These are phyloP conservation scores for Apamea crenata DNA, from an alignment of 2,888 invertebrate genomes.

Conservation along the genomic window DNA sequence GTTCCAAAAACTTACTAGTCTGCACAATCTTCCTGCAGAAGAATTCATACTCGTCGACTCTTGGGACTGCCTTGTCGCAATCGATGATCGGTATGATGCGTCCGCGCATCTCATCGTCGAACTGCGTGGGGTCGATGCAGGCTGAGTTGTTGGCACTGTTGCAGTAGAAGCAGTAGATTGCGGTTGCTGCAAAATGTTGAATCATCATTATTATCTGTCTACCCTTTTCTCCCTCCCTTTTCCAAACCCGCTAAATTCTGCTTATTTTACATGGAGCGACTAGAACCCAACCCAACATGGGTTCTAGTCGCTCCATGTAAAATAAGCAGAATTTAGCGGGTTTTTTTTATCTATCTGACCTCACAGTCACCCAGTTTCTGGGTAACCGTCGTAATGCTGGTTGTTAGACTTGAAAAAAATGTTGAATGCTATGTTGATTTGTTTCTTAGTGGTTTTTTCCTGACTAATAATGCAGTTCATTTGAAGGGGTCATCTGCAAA, in stretches of 20 bases:
- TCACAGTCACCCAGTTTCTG: background rate
- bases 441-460: background rate
- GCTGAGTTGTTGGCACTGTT: constrained; percentile 93
- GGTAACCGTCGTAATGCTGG: background rate
- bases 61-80: constrained; percentile 80
- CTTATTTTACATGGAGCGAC: background rate
- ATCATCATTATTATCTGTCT: background rate
- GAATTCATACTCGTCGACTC: constrained; percentile 79
- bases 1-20: constrained; percentile 87
- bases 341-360: background rate
- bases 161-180: constrained; percentile 93
- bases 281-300: no score
- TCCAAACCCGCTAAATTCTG: no score
- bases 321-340: no score
- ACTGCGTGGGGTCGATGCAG: constrained; percentile 90
- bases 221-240: no score
- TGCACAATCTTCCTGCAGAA: constrained; percentile 94
- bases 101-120: constrained; percentile 82
- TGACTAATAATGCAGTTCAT: background rate
- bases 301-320: background rate
- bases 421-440: background rate
- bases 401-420: background rate
- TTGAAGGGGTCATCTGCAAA: background rate
- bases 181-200: constrained; percentile 81
- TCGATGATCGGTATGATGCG: constrained; percentile 82